Evolutionary conservation across 2,113 vertebrate genomes (phyloP), one percentile per base, ranked within the genome.

Genomic region (Hydrochoerus hydrochaeris): DNA sequence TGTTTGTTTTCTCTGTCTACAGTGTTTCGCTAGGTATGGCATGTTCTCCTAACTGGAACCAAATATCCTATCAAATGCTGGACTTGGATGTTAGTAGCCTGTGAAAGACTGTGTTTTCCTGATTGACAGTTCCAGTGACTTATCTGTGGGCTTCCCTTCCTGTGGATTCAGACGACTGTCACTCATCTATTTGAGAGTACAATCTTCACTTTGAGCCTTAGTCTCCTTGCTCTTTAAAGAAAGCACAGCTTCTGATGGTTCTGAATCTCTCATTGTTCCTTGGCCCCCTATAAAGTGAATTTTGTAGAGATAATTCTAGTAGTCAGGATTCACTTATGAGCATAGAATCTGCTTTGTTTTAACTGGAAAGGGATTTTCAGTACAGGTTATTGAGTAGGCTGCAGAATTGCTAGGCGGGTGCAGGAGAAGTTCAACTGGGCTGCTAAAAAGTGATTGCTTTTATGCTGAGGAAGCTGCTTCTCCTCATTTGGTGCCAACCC

Each of bases 1-100:
- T 46, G 44, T 65, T 97, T 85, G 14, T 87, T 95, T 94, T 93
- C 82, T 94, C 52, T 88, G 69, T 85, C 81, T 26, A 81, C 41
- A 85, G 20, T 86, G 2, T 73, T 95, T 96, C 92, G 92, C 94
- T 95, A 94, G 57, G 46, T 90, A 65, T 82, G 57, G 13, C 82
- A 46, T 58, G 26, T 85, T 93, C 44, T 95, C 44, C 17, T 58
- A 85, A 49, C 71, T 92, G 80, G 77, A 77, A 77, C 62, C 91
- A 94, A 96, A 94, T 67, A 94, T 75, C 35, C 57, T 30, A 77
- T 7, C 88, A 90, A 92, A 88, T 32, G 41, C 49, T 87, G 46
- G 54, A 73, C 30, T 38, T 90, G 82, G 58, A 65, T 85, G 91
- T 90, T 30, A 90, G 46, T 60, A 93, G 62, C 28, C 63, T 63